Evolutionary conservation across 2,888 invertebrate species (phyloP), one percentile per base, ranked within the genome.

Genomic region (Sarcophaga subvicina): DNA sequence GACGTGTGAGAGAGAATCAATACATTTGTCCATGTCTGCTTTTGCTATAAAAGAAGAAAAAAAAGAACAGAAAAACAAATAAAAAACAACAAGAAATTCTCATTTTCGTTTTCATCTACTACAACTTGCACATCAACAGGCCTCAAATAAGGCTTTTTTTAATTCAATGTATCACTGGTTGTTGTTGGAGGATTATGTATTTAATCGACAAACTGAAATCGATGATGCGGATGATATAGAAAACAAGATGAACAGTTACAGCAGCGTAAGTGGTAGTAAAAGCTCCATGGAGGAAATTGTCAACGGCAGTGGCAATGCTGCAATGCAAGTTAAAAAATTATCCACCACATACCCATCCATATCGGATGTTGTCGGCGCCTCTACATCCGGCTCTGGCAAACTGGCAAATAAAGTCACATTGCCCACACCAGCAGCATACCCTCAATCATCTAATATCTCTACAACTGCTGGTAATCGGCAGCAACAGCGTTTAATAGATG

Each of bases 161-260:
- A 93, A 92, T 90, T 91, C 91, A 89, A 91, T 93, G 90, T 93
- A 93, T 92, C 93, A 93, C 90, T 93, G 93, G 93, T 90, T 93
- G 90, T 90, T 93, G 92, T 92, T 93, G 90, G 93, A 93, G 91
- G 93, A 93, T 92, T 93, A 92, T 90, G 89, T 90, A 89, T 87
- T 90, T 90, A 90, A 90, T 90, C 90, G 89, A 85, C 88, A 88
- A 88, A 88, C 89, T 84, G 89, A 86, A 86, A 88, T 85, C 89
- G 88, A 89, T 89, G 88, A 88, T 79, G 83, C 75, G 81, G 72
- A 88, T 83, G 79, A 87, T 83, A 85, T 83, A 73, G 83, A 83
- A 75, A 84, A 60, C 75, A 86, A 86, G 66, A 83, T 75, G 72
- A 88, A 77, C 75, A 86, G 82, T 79, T 79, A 87, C 73, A 85